A percentile compares a stretch with the other conserved stretches of the same genome.
Conservation (phyloP, 2,113 vertebrate genomes). For the Pelobates fuscus region DNA sequence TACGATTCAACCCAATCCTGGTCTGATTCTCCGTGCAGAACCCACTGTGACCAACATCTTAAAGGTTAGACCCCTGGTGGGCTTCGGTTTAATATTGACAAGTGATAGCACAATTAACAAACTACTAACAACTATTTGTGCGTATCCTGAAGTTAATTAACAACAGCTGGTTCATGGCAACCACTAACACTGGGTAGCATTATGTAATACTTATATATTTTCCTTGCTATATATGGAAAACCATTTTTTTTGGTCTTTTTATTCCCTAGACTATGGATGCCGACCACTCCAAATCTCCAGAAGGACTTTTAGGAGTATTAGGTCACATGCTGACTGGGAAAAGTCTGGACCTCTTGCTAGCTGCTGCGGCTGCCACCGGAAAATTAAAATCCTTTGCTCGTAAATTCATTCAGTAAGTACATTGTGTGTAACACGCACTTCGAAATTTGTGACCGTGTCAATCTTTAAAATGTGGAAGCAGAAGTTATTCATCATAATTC, state of each 20-base stretch:
- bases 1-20: constrained; percentile 94
- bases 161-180: too few relatives aligned
- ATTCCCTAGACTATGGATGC: constrained; percentile 88
- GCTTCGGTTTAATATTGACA: too few relatives aligned
- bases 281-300: constrained; percentile 95
- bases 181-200: too few relatives aligned
- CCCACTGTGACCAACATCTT: constrained; percentile 98
- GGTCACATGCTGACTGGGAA: constrained; percentile 98
- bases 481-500: too few relatives aligned
- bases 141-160: too few relatives aligned
- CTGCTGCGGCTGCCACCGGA: constrained; percentile 90
- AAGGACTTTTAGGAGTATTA: constrained; percentile 90
- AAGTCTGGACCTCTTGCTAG: constrained; percentile 89
- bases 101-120: too few relatives aligned
- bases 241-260: too few relatives aligned
- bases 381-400: constrained; percentile 95
- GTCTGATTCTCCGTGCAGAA: constrained; percentile 91
- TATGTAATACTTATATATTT: too few relatives aligned
- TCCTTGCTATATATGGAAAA: too few relatives aligned
- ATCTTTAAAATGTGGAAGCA: too few relatives aligned
- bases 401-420: constrained; percentile 93
- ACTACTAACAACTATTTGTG: too few relatives aligned
- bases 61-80: constrained; percentile 82
- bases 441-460: too few relatives aligned
- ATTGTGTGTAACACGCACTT: background rate